Evolutionary conservation across 2,888 invertebrate species (phyloP).

Genomic region (Polyommatus icarus): DNA sequence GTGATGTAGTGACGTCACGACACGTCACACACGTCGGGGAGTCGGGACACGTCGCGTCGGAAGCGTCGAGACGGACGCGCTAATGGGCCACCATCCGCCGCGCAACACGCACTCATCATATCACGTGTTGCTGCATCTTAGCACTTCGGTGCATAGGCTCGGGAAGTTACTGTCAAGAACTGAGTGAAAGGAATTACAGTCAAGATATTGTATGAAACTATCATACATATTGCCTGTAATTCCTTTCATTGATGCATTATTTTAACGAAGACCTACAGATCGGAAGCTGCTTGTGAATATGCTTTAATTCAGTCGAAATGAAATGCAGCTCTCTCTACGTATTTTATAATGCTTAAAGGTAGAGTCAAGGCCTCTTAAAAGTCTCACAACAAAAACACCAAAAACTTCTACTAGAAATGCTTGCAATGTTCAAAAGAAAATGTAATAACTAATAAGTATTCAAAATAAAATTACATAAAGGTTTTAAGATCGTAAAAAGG

Average conservation of each 20-base stretch:
- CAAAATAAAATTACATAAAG: background rate
- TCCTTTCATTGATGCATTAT: too few relatives aligned
- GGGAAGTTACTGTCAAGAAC: background rate
- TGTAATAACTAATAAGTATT: background rate
- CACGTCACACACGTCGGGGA: constrained; percentile 44
- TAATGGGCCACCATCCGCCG: constrained; percentile 66
- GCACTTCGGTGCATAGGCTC: constrained; percentile 22
- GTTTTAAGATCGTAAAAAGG: background rate
- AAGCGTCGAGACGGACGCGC: constrained; percentile 60
- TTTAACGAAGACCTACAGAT: too few relatives aligned
- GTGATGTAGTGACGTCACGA: constrained; percentile 39
- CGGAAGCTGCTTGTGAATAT: too few relatives aligned
- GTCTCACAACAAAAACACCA: too few relatives aligned
- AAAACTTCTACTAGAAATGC: too few relatives aligned
- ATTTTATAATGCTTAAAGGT: too few relatives aligned
- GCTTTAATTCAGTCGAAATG: too few relatives aligned
- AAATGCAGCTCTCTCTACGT: too few relatives aligned
- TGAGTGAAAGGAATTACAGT: too few relatives aligned
- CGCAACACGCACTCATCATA: constrained; percentile 51
- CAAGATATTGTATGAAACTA: too few relatives aligned
- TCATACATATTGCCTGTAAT: too few relatives aligned
- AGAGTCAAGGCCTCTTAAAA: too few relatives aligned
- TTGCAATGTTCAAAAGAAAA: background rate
- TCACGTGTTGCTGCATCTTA: constrained; percentile 31
- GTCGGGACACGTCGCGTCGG: constrained; percentile 49